A percentile compares a stretch with the other conserved stretches of the same genome.
Conservation (phyloP, 2,888 invertebrate genomes). For the Lepidocyrtoides sp. region DNA sequence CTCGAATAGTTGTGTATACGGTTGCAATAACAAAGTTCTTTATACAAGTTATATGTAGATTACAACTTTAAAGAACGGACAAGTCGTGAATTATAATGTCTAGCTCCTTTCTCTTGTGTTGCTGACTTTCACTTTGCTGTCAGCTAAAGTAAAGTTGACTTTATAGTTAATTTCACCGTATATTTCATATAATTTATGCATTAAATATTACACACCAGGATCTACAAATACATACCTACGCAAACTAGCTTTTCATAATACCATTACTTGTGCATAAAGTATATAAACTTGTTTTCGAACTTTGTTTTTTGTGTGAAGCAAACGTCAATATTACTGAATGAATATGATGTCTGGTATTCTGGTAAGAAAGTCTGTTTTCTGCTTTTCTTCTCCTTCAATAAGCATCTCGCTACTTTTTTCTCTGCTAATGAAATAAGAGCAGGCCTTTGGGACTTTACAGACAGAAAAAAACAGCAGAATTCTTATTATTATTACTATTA, state of each 20-base stretch:
- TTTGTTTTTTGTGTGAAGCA: not conserved
- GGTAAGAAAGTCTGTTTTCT: too few species aligned
- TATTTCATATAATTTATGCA: too few species aligned
- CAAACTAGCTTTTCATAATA: not conserved
- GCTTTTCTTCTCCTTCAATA: not conserved
- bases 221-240: not conserved
- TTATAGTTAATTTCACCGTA: not conserved
- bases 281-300: too few species aligned
- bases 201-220: too few species aligned
- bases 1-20: not conserved
- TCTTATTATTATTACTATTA: too few species aligned
- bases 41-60: too few species aligned
- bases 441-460: conserved; percentile 31
- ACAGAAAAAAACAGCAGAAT: too few species aligned
- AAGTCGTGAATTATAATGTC: conserved; percentile 34
- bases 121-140: conserved; percentile 46
- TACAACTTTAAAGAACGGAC: not conserved
- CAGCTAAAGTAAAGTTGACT: not conserved
- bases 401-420: not conserved
- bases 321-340: not conserved
- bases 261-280: too few species aligned
- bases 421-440: conserved; percentile 58
- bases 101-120: too few species aligned
- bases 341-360: too few species aligned
- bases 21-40: not conserved